Percentiles rank a stretch among this genome's conserved stretches.
phyloP scores from a whole-genome alignment of 2,888 invertebrate species.

The Leptura quadrifasciata region DNA sequence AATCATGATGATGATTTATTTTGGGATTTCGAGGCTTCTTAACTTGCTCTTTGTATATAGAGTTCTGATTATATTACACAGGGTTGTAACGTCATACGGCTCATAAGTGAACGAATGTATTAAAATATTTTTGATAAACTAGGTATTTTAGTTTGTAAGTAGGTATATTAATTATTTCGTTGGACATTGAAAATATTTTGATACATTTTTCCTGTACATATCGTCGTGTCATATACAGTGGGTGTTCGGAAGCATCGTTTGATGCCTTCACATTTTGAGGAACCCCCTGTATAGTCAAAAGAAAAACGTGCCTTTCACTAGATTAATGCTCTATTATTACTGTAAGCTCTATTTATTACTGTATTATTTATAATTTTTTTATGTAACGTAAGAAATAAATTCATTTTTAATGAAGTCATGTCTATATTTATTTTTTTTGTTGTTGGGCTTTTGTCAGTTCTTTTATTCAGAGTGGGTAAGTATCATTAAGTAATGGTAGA shows the following conservation, averaged over 20 bases:
- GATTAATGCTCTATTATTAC: constrained; percentile 45
- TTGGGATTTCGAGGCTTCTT: neutral
- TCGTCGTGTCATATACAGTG: constrained; percentile 15
- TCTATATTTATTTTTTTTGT: neutral
- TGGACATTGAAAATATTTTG: constrained; percentile 47
- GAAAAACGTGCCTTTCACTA: constrained; percentile 46
- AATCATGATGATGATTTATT: neutral
- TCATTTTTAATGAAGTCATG: constrained; percentile 3
- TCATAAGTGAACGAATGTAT: constrained; percentile 32
- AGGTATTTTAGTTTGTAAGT: constrained; percentile 26
- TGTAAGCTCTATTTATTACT: constrained; percentile 55
- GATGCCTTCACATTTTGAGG: constrained; percentile 21
- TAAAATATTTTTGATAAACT: constrained; percentile 46
- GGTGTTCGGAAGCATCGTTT: neutral
- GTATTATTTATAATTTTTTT: constrained; percentile 52
- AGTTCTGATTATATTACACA: constrained; percentile 11
- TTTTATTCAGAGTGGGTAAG: too few relatives aligned
- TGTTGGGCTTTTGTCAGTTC: too few relatives aligned
- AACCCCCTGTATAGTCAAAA: constrained; percentile 24
- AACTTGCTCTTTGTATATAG: constrained; percentile 13
- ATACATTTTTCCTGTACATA: constrained; percentile 44
- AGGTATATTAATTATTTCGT: constrained; percentile 12
- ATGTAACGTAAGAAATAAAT: constrained; percentile 38
- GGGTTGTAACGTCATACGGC: constrained; percentile 18
- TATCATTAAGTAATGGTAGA: too few relatives aligned